These are phyloP conservation scores for Pachydiplax longipennis DNA, from an alignment of 2,888 invertebrate genomes.

Conservation along the genomic window DNA sequence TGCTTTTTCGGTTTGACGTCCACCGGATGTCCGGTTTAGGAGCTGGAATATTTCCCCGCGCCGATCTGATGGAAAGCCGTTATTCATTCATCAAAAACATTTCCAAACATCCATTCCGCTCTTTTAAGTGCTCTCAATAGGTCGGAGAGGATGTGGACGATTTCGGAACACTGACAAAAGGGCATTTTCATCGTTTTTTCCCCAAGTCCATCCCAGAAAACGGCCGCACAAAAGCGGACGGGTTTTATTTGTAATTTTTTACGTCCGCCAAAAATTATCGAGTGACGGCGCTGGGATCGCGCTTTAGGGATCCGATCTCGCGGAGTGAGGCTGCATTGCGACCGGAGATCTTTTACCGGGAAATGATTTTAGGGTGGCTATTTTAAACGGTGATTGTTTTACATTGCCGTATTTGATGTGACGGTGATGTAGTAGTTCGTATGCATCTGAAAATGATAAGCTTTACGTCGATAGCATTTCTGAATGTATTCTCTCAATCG, in stretches of 20 bases:
- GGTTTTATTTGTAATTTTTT: constrained; percentile 7
- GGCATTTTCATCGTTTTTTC: not conserved
- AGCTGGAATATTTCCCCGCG: constrained; percentile 4
- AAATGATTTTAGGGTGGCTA: not conserved
- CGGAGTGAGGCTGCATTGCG: not conserved
- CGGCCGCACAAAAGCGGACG: not conserved
- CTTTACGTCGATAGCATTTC: too few species aligned
- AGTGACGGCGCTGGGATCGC: not conserved
- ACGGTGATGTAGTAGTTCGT: too few species aligned
- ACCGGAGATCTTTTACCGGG: not conserved
- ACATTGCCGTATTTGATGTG: too few species aligned
- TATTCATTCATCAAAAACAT: constrained; percentile 43
- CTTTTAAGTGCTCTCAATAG: constrained; percentile 42
- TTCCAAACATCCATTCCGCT: constrained; percentile 40
- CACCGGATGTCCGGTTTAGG: constrained; percentile 40
- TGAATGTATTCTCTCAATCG: too few species aligned
- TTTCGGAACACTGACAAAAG: constrained; percentile 30
- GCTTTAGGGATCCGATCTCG: not conserved
- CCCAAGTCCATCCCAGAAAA: not conserved
- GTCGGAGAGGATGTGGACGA: constrained; percentile 32
- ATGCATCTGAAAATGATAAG: too few species aligned
- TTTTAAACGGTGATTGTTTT: too few species aligned
- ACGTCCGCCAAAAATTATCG: not conserved
- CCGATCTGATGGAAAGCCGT: constrained; percentile 18
- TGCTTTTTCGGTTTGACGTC: constrained; percentile 37